Base-by-base conservation (phyloP, 2,797 vertebrate genomes). In the Dicrostonyx torquatus region DNA sequence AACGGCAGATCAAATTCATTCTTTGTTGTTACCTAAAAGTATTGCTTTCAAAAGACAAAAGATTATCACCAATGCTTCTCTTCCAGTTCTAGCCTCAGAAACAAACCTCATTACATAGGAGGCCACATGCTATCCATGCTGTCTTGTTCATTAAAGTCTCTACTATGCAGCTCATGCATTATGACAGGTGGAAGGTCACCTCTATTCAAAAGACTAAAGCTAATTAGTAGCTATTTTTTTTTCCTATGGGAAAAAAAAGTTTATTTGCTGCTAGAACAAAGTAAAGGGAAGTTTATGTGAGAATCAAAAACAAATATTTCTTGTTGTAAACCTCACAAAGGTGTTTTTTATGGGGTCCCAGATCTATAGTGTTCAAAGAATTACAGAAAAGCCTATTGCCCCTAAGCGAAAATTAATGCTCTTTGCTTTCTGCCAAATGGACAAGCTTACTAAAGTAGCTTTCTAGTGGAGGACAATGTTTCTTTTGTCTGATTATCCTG, bases 191-290 rank as follows among this genome's bases (percentile, higher is more conserved):
- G 53, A 91, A 88, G 70, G 53, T 20, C 78, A 60, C 75, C 18
- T 92, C 93, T 72, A 88, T 22, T 91, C 29, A 84, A 94, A 85
- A 31, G 34, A 58, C 66, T 22, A 85, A 79, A 75, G 40, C 48
- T 94, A 94, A 91, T 68, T 80, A 91, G 37, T 17, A 48, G n/a
- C n/a, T 92, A 50, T 58, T 89, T 93, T 95, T 91, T 37, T 12
- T 20, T 34, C 13, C 43, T 53, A 77, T 62, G 20, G 64, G 75
- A 13, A 43, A 43, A 87, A 78, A 76, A 77, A 26, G 70, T 50
- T 92, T 92, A 24, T 48, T 76, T 89, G 24, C 50, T 91, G 70
- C 95, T 78, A 75, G 22, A 40, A 93, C 26, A 75, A 90, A 90
- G 70, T 91, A 50, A 86, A 75, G 90, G 31, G 5, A 88, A 72